Base-by-base conservation (phyloP, 53 echinoderm and acorn worm species). In the Hippasteria phrygiana region DNA sequence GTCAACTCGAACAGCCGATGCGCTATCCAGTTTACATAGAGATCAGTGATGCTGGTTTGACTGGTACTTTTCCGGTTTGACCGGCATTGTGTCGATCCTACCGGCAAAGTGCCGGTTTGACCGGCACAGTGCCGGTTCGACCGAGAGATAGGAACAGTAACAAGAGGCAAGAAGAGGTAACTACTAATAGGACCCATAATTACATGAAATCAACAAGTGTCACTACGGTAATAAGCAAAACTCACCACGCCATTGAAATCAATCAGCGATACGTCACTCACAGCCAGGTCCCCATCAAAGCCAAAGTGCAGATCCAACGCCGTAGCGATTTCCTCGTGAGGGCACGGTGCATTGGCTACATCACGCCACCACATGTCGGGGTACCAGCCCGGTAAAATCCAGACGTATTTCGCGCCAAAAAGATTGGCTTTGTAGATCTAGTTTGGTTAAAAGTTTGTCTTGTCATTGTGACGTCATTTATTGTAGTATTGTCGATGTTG, bases 381-480 rank as follows among this genome's bases (percentile, higher is more conserved):
- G 47, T 70, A 92, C 92, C 92, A 92, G 8, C 92, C 89, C 24
- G 92, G 92, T n/a, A 89, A 42, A 34, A 92, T 75, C 92, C 92
- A 92, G 10, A 86, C 71, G 50, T 70, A 70, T 33, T 78, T 89
- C 17, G 92, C 35, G 38, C 89, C 92, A 39, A 55, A 92, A 4
- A 92, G 55, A 0, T 56, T 45, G 37, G 83, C 84, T 59, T 70
- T 43, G 66, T 31, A 65, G 18, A 81, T 64, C 81, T 81, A 65
- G 6, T 2, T n/a, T n/a, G n/a, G n/a, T 12, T 6, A 7, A 78
- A 79, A 10, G 4, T 63, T 0, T 28, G 24, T 14, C 14, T 27
- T 10, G 50, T 45, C 28, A 26, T 5, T 3, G 12, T 50, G 3
- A 33, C 77, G 38, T 18, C 37, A 73, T 73, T n/a, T n/a, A n/a